A percentile compares a stretch with the other conserved stretches of the same genome.
These are phyloP conservation scores for Salmo trutta DNA, from an alignment of 2,797 vertebrate species.

Conservation along the genomic window DNA sequence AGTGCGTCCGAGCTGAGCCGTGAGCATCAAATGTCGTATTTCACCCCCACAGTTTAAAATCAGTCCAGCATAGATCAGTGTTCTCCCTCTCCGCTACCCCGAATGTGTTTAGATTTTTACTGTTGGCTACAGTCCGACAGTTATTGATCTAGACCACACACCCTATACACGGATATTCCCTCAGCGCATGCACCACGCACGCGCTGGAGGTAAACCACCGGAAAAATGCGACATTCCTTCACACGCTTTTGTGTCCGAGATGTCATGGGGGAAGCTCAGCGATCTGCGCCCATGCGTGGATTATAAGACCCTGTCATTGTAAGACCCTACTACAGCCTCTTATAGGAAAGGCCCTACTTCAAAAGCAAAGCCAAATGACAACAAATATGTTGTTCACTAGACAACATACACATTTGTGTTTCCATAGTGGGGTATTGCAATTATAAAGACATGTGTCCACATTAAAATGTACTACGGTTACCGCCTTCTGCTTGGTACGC, in stretches of 20 bases:
- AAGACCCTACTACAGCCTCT: not conserved
- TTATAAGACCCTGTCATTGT: not conserved
- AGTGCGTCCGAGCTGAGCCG: conserved; percentile 10
- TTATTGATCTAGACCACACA: conserved; percentile 61
- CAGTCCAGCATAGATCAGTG: conserved; percentile 20
- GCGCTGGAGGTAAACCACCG: not conserved
- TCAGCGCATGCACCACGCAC: not conserved
- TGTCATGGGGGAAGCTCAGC: not conserved
- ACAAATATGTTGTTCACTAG: not conserved
- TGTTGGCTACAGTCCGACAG: conserved; percentile 52
- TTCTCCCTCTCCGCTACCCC: not conserved
- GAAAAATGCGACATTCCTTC: conserved; percentile 58
- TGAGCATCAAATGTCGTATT: conserved; percentile 23
- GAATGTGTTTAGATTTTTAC: conserved; percentile 41
- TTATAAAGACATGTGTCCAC: not conserved
- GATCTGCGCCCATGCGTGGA: not conserved
- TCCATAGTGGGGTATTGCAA: not conserved
- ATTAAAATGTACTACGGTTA: not conserved
- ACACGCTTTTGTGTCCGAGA: not conserved
- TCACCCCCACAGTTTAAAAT: conserved; percentile 15
- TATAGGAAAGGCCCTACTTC: not conserved
- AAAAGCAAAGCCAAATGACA: not conserved
- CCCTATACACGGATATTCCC: conserved; percentile 26
- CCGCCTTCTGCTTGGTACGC: not conserved
- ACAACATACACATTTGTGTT: not conserved